Base-by-base conservation (phyloP, 2,888 invertebrate species). In the Hyalella azteca region DNA sequence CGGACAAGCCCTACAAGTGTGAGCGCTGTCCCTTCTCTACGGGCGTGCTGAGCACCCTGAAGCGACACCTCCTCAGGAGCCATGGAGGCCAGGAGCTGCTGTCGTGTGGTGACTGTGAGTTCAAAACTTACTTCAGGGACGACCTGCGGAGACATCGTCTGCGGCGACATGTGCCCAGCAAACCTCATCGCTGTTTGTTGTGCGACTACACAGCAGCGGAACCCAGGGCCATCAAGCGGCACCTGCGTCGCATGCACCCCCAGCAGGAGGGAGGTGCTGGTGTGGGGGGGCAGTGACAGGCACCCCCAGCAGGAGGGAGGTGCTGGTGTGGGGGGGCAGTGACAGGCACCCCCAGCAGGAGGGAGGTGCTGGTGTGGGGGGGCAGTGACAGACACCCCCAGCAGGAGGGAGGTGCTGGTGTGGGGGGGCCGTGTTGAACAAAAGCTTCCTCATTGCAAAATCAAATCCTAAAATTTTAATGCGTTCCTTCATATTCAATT, bases 1-100 rank as follows among this genome's bases (percentile, higher is more conserved):
- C 19, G 11, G 78, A 66, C 26, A 78, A 78, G n/a, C 45, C 48
- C 32, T 78, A 36, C 66, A 78, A 78, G 48, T 78, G 78, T 15
- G 19, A 26, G n/a, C 40, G 66, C 66, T 78, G 78, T n/a, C 1
- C 19, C 2, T 78, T 66, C 66, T 32, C 66, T 13, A 29, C 78
- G 22, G 48, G 60, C 3, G 78, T 66, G 0, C 26, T n/a, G 66
- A 26, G 40, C 11, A 49, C 66, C 5, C 78, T 78, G 4, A 32
- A n/a, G 19, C 60, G 49, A 39, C 78, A 78, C 48, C 19, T 66
- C 2, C 29, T 39, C 2, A 78, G 41, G 9, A 5, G 45, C 15
- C 78, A 78, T 48, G 32, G 29, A 22, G 48, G 32, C 7, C n/a
- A 39, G 2, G 32, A n/a, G 66, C 41, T 66, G 13, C 7, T 66